A percentile compares a stretch with the other conserved stretches of the same genome.
Conservation (phyloP, 2,888 invertebrate genomes). For the Camponotus fellah region DNA sequence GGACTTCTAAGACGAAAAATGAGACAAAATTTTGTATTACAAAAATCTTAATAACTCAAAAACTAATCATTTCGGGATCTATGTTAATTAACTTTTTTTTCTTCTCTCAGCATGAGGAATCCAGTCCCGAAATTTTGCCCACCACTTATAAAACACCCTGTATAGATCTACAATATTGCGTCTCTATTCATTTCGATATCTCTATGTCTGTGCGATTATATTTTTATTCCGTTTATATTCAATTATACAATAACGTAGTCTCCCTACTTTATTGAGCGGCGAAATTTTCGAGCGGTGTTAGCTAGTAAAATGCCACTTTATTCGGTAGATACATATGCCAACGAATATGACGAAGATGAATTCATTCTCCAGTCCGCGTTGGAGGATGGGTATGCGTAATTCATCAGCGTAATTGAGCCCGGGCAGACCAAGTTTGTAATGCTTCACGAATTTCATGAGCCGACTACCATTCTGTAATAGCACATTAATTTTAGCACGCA, state of each 20-base stretch:
- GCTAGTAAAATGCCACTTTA: conserved; percentile 47
- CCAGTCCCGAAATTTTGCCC: too few species aligned
- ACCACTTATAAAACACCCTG: too few species aligned
- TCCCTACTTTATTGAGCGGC: background rate
- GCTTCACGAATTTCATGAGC: conserved; percentile 69
- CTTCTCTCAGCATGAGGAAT: too few species aligned
- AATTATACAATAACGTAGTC: background rate
- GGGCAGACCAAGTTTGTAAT: conserved; percentile 68
- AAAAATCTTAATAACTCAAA: too few species aligned
- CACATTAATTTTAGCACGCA: conserved; percentile 76
- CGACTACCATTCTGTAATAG: conserved; percentile 76
- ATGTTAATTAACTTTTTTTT: too few species aligned
- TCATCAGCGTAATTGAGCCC: conserved; percentile 80
- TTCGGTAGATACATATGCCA: conserved; percentile 43
- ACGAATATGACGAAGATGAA: conserved; percentile 77
- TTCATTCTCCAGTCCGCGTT: conserved; percentile 70
- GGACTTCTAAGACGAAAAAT: too few species aligned
- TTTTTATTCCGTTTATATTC: background rate
- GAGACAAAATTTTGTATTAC: too few species aligned
- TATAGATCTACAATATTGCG: background rate
- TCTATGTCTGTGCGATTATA: background rate
- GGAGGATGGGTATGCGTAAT: conserved; percentile 73
- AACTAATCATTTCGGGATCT: too few species aligned
- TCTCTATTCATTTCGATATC: too few species aligned
- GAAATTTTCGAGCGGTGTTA: conserved; percentile 43